A percentile compares a stretch with the other conserved stretches of the same genome.
Conservation (phyloP, 30 jellyfish, hydroid and myxozoan genomes). For the Hydractinia echinata region DNA sequence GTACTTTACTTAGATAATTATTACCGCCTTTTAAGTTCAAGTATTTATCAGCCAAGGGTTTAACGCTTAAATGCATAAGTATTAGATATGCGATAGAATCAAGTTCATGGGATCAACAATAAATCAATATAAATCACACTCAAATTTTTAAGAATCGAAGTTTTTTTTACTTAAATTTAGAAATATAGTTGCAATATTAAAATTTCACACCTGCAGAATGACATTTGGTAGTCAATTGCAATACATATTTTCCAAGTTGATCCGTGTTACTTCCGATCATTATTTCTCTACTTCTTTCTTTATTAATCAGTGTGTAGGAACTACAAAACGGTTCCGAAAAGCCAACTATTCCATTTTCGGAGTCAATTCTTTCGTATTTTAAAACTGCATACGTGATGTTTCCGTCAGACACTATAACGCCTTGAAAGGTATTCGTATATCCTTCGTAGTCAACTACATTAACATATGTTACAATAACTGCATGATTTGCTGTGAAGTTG, state of each 20-base stretch:
- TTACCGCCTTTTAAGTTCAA: no score
- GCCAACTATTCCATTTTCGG: conserved; percentile 8
- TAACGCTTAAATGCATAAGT: no score
- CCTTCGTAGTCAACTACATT: neutral
- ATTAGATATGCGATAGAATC: no score
- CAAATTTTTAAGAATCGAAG: no score
- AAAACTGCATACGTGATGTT: neutral
- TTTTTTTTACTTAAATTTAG: no score
- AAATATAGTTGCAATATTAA: no score
- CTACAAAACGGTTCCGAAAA: conserved; percentile 11
- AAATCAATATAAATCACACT: no score
- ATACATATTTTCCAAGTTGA: neutral
- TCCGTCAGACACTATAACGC: neutral
- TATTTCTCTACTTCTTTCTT: neutral
- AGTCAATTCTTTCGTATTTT: neutral
- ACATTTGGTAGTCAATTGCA: neutral
- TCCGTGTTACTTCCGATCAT: neutral
- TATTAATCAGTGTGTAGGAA: neutral
- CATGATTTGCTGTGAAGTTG: neutral
- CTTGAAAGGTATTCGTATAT: conserved; percentile 1
- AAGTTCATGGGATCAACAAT: no score
- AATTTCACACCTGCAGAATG: no score
- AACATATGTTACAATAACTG: neutral
- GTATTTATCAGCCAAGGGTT: no score
- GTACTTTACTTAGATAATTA: no score